Percentiles rank a stretch among this genome's conserved stretches.
phyloP scores from a whole-genome alignment of 2,113 vertebrate genomes.

The Phrynosoma blainvillii region DNA sequence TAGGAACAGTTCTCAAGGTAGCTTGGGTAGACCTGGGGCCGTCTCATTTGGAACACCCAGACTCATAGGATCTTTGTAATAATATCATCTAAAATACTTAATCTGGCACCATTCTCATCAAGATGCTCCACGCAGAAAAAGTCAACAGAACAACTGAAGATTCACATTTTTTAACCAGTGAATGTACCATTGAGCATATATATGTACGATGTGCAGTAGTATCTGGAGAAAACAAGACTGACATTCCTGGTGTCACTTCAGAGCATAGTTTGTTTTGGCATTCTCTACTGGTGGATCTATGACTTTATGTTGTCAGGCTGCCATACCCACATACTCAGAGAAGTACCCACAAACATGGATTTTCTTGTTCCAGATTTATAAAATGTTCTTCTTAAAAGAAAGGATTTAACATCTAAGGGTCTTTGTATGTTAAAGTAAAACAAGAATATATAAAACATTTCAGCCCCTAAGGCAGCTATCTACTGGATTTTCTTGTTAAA shows the following conservation, averaged over 20 bases:
- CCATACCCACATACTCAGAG: constrained; percentile 67
- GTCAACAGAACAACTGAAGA: constrained; percentile 20
- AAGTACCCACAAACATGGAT: constrained; percentile 59
- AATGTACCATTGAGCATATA: constrained; percentile 15
- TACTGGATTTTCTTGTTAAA: constrained; percentile 37
- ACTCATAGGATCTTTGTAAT: not conserved
- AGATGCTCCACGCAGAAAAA: not conserved
- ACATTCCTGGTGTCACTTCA: constrained; percentile 58
- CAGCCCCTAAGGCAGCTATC: not conserved
- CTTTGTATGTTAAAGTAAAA: constrained; percentile 43
- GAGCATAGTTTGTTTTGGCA: constrained; percentile 62
- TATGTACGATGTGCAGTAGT: constrained; percentile 44
- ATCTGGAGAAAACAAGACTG: constrained; percentile 43
- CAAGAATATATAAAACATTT: constrained; percentile 25
- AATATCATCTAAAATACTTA: not conserved
- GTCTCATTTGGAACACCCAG: not conserved
- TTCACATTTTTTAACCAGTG: constrained; percentile 28
- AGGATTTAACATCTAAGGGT: constrained; percentile 49
- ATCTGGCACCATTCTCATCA: not conserved
- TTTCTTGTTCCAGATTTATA: constrained; percentile 60
- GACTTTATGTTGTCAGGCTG: constrained; percentile 65
- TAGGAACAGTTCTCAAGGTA: not conserved
- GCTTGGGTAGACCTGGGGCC: not conserved
- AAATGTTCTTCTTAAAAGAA: constrained; percentile 47
- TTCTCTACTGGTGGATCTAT: constrained; percentile 61